Base-by-base conservation (phyloP, 2,113 vertebrate species). In the Delphinapterus leucas region DNA sequence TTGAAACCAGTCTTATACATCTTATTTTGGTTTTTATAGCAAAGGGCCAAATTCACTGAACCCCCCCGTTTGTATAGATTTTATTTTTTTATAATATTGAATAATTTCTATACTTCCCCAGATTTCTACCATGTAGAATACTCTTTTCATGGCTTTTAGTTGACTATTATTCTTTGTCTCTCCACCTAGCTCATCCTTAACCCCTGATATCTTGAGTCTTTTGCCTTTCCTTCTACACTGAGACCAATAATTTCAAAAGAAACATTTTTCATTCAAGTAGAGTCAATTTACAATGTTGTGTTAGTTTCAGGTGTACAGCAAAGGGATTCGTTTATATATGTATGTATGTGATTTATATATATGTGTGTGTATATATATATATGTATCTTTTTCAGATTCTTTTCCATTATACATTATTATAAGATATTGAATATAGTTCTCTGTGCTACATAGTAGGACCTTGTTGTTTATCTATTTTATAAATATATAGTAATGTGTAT, bases 391-490 rank as follows among this genome's bases (percentile, higher is more conserved):
- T 13, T 23, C 0, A 5, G 11, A 20, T 79, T 55, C 76, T 55
- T 55, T 55, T n/a, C 49, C 10, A 55, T 6, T 55, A 8, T 79
- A n/a, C 28, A 13, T 79, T 55, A 23, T n/a, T 31, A 14, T 12
- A 18, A 11, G 20, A n/a, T 55, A 23, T n/a, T 25, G 31, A 14
- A n/a, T 20, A 55, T 11, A 55, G 49, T 79, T 8, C 11, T 49
- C 3, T n/a, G 0, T 13, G 33, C 31, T 79, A 10, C 23, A 13
- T 11, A n/a, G 0, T n/a, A n/a, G 20, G 6, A 25, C 3, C 21
- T 21, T 53, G 41, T 20, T 76, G 47, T 7, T 53, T 79, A 21
- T 33, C 10, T 49, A 2, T 79, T n/a, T 1, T 12, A n/a, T 21
- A 55, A 55, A 55, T 20, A 21, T 20, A 13, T 23, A 33, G 21